Percentiles rank a stretch among this genome's conserved stretches.
These are phyloP conservation scores for Chrysogorgia sp. DNA, from an alignment of 92 coral and sea anemone genomes.

Conservation along the genomic window DNA sequence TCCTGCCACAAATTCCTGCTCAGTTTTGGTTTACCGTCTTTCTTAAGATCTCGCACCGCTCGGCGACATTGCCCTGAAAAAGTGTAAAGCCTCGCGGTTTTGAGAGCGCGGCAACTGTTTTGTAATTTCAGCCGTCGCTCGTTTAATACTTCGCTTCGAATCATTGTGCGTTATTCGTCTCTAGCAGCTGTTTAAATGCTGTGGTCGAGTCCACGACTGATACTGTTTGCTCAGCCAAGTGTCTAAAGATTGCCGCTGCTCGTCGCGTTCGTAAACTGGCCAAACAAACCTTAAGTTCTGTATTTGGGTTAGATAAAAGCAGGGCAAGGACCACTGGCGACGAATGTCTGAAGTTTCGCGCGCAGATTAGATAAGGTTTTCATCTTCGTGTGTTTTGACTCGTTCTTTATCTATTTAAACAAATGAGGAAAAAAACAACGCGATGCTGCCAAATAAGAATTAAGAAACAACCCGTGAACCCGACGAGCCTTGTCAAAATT, in stretches of 20 bases:
- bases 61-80: too few relatives aligned
- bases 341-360: conserved; percentile 23
- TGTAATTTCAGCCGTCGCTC: too few relatives aligned
- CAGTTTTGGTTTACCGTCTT: conserved; percentile 3
- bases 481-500: too few relatives aligned
- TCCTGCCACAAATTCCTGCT: conserved; percentile 16
- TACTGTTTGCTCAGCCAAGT: conserved; percentile 8
- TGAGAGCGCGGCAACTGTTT: background rate
- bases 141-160: too few relatives aligned
- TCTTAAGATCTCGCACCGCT: background rate
- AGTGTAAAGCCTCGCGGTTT: background rate
- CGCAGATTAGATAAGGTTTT: conserved; percentile 31
- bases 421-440: background rate
- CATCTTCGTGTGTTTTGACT: background rate
- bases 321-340: conserved; percentile 30
- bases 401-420: background rate
- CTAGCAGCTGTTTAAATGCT: conserved; percentile 41
- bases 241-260: conserved; percentile 14
- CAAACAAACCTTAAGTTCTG: conserved; percentile 19
- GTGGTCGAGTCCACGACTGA: background rate
- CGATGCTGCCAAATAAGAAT: background rate
- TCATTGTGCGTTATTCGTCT: background rate
- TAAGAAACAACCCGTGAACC: background rate
- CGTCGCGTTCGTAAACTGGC: background rate
- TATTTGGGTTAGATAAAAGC: conserved; percentile 45